Evolutionary conservation across 1,140 invertebrate species (phyloP), one percentile per base, ranked within the genome.

Genomic region (Formica exsecta): DNA sequence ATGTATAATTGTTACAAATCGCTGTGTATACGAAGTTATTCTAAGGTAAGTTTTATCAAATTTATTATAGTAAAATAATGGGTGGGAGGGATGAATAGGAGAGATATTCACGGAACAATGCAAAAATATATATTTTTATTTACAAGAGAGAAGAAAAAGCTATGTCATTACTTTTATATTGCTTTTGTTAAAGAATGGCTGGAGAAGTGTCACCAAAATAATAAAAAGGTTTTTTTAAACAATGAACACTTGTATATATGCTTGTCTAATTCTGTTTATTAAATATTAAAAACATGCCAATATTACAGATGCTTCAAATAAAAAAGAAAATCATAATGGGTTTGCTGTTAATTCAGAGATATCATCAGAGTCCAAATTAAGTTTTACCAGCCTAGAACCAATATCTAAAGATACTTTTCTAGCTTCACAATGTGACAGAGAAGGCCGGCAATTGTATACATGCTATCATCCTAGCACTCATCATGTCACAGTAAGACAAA

Each of bases 1-100:
- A 4, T 98, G 97, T 93, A 95, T 97, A 90, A 94, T 98, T 76
- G 96, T 98, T 29, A 97, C 97, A 54, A 96, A 96, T 93, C 95
- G 94, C 89, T 96, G 96, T 91, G 95, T 97, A 61, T 98, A 97
- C 94, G 96, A 96, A 93, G 95, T 97, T 88, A 94, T 96, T 90
- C 94, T 97, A 29, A 96, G 96, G 97, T 97, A 91, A 77, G 90
- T 92, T 59, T 79, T 62, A 44, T 8, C 7, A 54, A 71, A 41
- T 29, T 25, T 32, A 38, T 73, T 19, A 19, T 36, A 57, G 9
- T 38, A 68, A 62, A 62, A 62, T 44, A 32, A 44, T 61, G 41
- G 9, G 41, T 32, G n/a, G 7, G 4, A 77, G 2, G 11, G 29
- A 16, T 44, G 32, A 32, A 32, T 32, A 4, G 32, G 2, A 25